Conservation (phyloP, 1,140 invertebrate species). For the Melipona quadrifasciata region DNA sequence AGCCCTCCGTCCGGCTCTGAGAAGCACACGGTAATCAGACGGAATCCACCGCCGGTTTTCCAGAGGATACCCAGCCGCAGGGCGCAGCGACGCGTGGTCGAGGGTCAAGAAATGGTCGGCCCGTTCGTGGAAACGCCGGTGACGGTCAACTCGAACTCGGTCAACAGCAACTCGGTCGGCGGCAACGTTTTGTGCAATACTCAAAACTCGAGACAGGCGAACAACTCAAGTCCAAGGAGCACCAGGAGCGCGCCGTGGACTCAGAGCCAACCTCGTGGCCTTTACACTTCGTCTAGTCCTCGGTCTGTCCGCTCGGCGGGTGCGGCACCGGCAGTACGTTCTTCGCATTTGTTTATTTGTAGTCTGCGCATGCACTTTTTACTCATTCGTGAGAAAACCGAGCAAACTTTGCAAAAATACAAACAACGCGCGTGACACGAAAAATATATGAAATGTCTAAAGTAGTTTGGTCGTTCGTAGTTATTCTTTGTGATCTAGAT, state of each 20-base stretch:
- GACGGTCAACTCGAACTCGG: constrained; percentile 46
- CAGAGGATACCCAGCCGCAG: constrained; percentile 94
- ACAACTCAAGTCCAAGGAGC: constrained; percentile 82
- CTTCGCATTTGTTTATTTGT: not conserved
- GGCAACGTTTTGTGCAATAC: constrained; percentile 60
- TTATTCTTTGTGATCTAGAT: not conserved
- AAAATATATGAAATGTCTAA: no score
- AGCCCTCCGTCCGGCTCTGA: constrained; percentile 82
- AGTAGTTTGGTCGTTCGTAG: no score
- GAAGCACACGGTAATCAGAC: constrained; percentile 83
- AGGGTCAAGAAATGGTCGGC: constrained; percentile 83
- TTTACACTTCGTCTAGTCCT: constrained; percentile 87
- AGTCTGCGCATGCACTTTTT: no score
- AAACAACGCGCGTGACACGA: not conserved
- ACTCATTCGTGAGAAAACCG: no score
- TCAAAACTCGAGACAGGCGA: constrained; percentile 69
- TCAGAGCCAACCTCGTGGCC: constrained; percentile 85
- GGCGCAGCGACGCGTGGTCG: constrained; percentile 89
- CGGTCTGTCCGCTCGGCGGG: constrained; percentile 86
- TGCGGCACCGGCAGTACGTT: constrained; percentile 78
- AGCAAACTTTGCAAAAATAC: no score
- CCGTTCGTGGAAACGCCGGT: constrained; percentile 76
- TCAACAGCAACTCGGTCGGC: constrained; percentile 31
- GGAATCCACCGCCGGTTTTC: constrained; percentile 90
- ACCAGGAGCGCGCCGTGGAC: constrained; percentile 93